Conservation (phyloP, 2,113 vertebrate genomes). For the Hippocampus zosterae region DNA sequence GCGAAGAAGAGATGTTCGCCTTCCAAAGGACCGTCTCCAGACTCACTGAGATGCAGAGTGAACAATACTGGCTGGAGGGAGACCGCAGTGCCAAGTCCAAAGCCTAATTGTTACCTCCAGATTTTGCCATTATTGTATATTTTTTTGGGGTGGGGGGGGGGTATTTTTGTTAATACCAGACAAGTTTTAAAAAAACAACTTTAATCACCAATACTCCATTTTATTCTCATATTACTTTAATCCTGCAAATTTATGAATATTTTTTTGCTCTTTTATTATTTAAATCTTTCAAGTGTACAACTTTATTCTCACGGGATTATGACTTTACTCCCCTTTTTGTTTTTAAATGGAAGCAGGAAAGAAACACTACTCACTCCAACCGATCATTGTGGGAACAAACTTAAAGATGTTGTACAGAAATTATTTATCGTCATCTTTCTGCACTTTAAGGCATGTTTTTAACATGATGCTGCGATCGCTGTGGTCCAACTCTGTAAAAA, state of each 20-base stretch:
- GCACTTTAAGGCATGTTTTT: conserved; percentile 58
- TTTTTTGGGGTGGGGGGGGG: not conserved
- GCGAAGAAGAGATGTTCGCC: conserved; percentile 92
- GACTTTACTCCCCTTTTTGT: not conserved
- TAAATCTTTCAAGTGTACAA: too few species aligned
- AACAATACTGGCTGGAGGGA: conserved; percentile 90
- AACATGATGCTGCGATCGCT: not conserved
- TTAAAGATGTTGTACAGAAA: conserved; percentile 19
- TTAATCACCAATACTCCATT: too few species aligned
- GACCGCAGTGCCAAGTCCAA: conserved; percentile 73
- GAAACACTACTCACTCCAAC: conserved; percentile 6
- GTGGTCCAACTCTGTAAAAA: not conserved
- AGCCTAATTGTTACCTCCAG: not conserved
- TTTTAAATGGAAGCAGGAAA: not conserved
- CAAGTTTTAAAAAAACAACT: too few species aligned
- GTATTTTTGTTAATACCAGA: not conserved
- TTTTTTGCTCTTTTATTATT: too few species aligned
- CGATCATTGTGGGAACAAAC: not conserved
- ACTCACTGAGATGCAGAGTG: conserved; percentile 96
- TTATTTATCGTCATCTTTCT: conserved; percentile 58
- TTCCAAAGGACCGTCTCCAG: conserved; percentile 92
- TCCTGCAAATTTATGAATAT: too few species aligned
- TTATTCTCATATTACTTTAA: too few species aligned
- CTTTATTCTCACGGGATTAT: not conserved
- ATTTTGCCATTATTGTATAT: not conserved